Evolutionary conservation across 2,888 invertebrate genomes (phyloP).

Genomic region (Tinea trinotella): DNA sequence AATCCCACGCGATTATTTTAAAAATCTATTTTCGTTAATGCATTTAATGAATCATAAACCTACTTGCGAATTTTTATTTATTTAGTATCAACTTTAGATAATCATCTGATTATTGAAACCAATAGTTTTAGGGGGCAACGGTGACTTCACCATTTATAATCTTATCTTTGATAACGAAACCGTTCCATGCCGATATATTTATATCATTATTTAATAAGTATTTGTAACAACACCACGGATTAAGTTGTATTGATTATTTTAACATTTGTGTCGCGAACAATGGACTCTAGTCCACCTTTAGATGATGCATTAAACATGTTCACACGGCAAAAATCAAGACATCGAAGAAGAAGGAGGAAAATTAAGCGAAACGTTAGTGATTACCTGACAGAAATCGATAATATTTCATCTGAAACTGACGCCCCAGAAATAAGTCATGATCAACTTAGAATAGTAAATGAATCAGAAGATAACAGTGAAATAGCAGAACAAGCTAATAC

Average conservation of each 20-base stretch:
- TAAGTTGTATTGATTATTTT: neutral
- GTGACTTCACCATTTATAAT: neutral
- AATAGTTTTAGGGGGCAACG: neutral
- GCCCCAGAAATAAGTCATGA: neutral
- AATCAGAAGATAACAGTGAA: neutral
- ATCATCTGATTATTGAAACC: no score
- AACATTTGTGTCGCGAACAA: neutral
- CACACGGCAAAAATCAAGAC: neutral
- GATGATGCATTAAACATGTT: neutral
- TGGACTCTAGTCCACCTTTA: neutral
- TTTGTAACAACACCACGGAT: neutral
- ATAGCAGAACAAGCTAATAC: neutral
- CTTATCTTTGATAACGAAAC: neutral
- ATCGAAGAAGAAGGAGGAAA: neutral
- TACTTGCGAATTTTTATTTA: no score
- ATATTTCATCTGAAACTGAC: neutral
- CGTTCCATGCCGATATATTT: neutral
- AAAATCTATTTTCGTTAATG: no score
- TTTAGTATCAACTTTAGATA: no score
- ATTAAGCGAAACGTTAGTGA: neutral
- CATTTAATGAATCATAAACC: no score
- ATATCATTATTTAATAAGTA: neutral
- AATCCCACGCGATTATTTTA: no score
- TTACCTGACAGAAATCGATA: neutral
- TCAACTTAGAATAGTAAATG: no score